Conservation (phyloP, 2,888 invertebrate species). For the Agrochola lota region DNA sequence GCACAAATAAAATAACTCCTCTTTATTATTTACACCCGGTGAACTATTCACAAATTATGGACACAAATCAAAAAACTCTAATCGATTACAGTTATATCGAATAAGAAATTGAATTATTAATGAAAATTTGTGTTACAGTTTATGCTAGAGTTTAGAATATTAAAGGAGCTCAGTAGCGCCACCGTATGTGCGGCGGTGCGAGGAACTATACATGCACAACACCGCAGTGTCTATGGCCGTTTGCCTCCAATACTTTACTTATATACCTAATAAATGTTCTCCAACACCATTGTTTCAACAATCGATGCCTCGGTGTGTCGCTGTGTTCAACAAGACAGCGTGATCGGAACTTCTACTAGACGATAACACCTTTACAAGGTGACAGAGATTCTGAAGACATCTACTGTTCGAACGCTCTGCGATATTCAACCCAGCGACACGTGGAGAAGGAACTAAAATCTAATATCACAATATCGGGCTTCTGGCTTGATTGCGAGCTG, state of each 20-base stretch:
- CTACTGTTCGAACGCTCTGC: constrained; percentile 69
- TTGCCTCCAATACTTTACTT: constrained; percentile 88
- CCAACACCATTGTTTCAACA: constrained; percentile 86
- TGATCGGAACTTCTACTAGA: constrained; percentile 67
- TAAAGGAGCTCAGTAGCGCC: constrained; percentile 88
- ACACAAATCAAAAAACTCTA: constrained; percentile 83
- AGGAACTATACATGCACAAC: constrained; percentile 90
- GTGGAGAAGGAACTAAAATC: constrained; percentile 90
- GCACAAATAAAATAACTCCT: constrained; percentile 86
- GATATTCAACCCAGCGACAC: constrained; percentile 81
- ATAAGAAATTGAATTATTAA: constrained; percentile 82
- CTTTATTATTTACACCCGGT: constrained; percentile 80
- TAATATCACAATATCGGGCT: constrained; percentile 91
- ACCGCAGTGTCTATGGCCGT: constrained; percentile 89
- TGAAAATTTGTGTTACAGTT: constrained; percentile 87
- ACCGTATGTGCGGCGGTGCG: constrained; percentile 88
- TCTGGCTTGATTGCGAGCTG: constrained; percentile 85
- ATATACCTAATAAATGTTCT: constrained; percentile 87
- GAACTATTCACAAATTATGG: constrained; percentile 85
- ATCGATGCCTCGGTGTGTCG: constrained; percentile 78
- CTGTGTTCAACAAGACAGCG: constrained; percentile 76
- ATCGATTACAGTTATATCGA: constrained; percentile 84
- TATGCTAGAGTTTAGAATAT: constrained; percentile 90
- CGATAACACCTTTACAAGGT: constrained; percentile 75
- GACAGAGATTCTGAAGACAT: constrained; percentile 79